Conservation (phyloP, 2,888 invertebrate genomes). For the Dynastes hyllus region DNA sequence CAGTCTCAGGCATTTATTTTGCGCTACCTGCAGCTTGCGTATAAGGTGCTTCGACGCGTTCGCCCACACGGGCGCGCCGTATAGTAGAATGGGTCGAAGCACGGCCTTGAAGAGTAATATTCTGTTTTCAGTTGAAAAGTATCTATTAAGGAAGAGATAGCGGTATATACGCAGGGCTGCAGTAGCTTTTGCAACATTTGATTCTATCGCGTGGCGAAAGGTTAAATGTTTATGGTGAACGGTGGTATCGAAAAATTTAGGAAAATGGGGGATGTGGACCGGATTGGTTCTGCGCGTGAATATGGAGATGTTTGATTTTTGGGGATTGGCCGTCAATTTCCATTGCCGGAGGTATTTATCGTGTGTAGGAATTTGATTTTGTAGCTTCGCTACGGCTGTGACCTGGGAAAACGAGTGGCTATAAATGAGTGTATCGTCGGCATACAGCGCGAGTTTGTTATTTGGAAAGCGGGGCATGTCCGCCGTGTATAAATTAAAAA, state of each 20-base stretch:
- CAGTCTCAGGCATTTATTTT: too few species aligned
- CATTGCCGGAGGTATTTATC: background rate
- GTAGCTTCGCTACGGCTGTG: background rate
- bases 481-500: constrained; percentile 55
- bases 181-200: background rate
- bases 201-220: background rate
- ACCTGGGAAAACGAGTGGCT: too few species aligned
- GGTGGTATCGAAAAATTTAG: background rate
- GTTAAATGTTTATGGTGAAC: background rate
- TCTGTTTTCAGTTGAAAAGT: too few species aligned
- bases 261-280: background rate
- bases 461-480: background rate
- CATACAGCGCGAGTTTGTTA: too few species aligned
- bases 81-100: too few species aligned
- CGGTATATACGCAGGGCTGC: background rate
- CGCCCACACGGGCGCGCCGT: too few species aligned
- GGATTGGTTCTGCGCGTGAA: background rate
- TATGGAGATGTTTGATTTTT: background rate
- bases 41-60: too few species aligned
- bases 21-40: too few species aligned
- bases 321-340: constrained; percentile 5
- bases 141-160: too few species aligned
- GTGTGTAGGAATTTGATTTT: background rate
- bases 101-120: too few species aligned
- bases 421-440: too few species aligned